Conservation (phyloP, 1,140 invertebrate species). For the Brachionus sp. region DNA sequence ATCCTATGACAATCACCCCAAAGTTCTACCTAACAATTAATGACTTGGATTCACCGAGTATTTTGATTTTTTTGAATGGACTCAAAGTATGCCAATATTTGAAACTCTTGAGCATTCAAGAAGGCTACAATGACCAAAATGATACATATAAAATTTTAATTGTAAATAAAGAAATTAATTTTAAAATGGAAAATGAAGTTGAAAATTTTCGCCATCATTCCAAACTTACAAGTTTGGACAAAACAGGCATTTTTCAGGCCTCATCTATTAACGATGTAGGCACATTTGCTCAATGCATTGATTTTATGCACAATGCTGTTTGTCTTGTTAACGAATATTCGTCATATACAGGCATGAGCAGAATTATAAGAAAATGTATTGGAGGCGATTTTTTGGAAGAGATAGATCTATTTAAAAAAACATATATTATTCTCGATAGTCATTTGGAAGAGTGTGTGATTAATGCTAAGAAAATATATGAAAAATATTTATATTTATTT, state of each 20-base stretch:
- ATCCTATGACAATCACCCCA: not conserved
- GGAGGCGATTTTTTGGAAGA: slow-evolving; percentile 29
- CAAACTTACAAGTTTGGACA: not conserved
- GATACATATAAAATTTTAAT: slow-evolving; percentile 15
- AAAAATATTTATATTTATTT: slow-evolving; percentile 7
- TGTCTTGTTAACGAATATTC: not conserved
- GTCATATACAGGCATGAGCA: not conserved
- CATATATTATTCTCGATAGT: slow-evolving; percentile 8
- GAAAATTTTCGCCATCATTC: not conserved
- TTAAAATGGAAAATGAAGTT: not conserved
- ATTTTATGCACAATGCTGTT: slow-evolving; percentile 38
- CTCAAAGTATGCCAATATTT: not conserved
- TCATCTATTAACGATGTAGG: not conserved
- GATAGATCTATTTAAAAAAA: slow-evolving; percentile 44
- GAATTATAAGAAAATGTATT: not conserved
- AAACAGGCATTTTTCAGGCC: not conserved
- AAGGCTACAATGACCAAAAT: not conserved
- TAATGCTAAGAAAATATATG: not conserved
- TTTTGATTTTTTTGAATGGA: not conserved
- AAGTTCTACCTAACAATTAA: not conserved
- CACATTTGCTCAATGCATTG: slow-evolving; percentile 27
- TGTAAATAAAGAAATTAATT: slow-evolving; percentile 28
- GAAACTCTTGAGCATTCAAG: not conserved
- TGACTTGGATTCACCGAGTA: not conserved
- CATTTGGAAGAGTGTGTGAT: slow-evolving; percentile 30